Evolutionary conservation across 2,888 invertebrate species (phyloP).

Genomic region (Phyto melanocephala): DNA sequence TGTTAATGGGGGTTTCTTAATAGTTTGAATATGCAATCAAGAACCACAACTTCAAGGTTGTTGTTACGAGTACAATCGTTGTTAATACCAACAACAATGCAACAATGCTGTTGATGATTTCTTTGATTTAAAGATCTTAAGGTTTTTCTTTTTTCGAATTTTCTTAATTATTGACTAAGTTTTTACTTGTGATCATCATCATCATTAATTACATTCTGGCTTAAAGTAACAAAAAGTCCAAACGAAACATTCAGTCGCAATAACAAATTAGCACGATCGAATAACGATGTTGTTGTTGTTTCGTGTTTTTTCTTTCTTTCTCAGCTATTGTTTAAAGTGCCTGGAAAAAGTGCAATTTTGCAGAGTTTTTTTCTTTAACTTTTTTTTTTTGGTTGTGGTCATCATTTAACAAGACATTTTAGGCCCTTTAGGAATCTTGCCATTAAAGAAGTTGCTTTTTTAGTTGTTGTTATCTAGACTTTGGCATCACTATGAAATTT

Average conservation of each 20-base stretch:
- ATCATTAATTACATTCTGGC: conserved; percentile 62
- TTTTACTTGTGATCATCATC: conserved; percentile 56
- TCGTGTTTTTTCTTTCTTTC: conserved; percentile 31
- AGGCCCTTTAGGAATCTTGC: conserved; percentile 60
- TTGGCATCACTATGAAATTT: conserved; percentile 58
- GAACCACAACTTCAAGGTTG: conserved; percentile 57
- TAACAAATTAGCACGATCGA: conserved; percentile 63
- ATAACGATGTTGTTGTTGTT: conserved; percentile 40
- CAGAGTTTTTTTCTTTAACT: conserved; percentile 2
- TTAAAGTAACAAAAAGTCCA: conserved; percentile 26
- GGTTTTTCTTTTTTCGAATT: conserved; percentile 19
- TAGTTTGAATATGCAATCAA: neutral
- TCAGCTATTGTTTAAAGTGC: conserved; percentile 44
- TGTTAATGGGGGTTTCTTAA: conserved; percentile 43
- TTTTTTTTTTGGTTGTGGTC: conserved; percentile 37
- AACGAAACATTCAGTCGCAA: conserved; percentile 38
- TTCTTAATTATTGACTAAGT: neutral
- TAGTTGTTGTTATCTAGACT: conserved; percentile 52
- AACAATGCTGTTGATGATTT: neutral
- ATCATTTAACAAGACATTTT: conserved; percentile 59
- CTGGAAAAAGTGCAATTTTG: conserved; percentile 50
- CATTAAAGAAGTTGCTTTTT: conserved; percentile 55
- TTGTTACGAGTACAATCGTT: conserved; percentile 28
- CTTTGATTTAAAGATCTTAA: conserved; percentile 42
- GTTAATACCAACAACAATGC: neutral